A percentile compares a stretch with the other conserved stretches of the same genome.
phyloP scores from a whole-genome alignment of 2,888 invertebrate genomes.

The Mycogona germanica region DNA sequence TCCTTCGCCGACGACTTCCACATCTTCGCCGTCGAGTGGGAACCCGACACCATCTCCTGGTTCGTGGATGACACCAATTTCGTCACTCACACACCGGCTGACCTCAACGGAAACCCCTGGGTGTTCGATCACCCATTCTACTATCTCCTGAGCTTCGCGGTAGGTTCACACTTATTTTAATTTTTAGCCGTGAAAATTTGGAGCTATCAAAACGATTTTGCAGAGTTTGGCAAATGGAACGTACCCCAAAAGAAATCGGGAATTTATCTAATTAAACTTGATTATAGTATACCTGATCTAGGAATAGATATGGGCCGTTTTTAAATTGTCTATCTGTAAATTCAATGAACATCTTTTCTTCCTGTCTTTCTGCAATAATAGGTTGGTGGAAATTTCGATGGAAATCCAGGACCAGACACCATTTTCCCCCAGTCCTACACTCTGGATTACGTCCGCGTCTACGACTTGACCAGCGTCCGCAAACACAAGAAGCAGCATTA shows the following conservation, averaged over 20 bases:
- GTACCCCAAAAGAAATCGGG: neutral
- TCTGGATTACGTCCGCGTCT: conserved; percentile 9
- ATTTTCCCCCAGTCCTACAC: conserved; percentile 4
- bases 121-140: conserved; percentile 12
- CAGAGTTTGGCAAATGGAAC: too few species aligned
- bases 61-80: neutral
- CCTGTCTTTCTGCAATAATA: neutral
- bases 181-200: too few species aligned
- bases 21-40: conserved; percentile 7
- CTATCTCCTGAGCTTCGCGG: conserved; percentile 6
- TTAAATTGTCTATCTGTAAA: neutral
- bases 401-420: neutral
- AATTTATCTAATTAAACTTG: neutral
- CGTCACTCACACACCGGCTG: neutral
- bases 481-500: neutral
- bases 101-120: neutral
- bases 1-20: conserved; percentile 7
- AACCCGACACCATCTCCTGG: neutral
- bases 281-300: too few species aligned
- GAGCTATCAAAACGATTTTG: too few species aligned
- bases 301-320: neutral
- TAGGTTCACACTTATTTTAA: too few species aligned
- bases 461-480: neutral
- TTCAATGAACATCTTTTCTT: too few species aligned
- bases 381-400: conserved; percentile 1